Base-by-base conservation (phyloP, 2,888 invertebrate species). In the Drepanosiphum platanoidis region DNA sequence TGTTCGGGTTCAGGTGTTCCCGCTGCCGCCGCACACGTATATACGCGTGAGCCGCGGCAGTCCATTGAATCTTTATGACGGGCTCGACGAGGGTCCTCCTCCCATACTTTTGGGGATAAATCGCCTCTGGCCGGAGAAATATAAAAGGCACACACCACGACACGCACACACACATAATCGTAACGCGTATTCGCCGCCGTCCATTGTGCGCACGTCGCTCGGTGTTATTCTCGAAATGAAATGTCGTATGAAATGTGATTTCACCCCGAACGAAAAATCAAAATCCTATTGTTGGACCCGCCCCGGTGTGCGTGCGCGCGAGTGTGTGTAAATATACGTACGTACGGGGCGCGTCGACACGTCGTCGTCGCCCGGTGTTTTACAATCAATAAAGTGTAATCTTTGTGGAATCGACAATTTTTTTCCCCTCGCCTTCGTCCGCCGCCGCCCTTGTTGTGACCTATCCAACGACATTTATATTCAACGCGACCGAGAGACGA, bases 1-100 rank as follows among this genome's bases (percentile, higher is more conserved):
- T 82, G 72, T 82, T 64, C 71, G 71, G 30, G 61, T 82, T 82
- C 82, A 82, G 82, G 80, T 81, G 82, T 32, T 81, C 68, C 32
- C 5, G 30, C 27, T 39, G 39, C 32, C 34, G 11, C n/a, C 32
- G 61, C 36, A 27, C 30, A 39, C 30, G 32, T 22, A 1, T 52
- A 52, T 52, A 11, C 46, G 30, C 18, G 22, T 52, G 18, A 36
- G 42, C n/a, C 42, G 46, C 78, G 64, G 80, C 81, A 18, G 71
- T 82, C 72, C 39, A 72, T 71, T 61, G 71, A 82, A 72, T 82
- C 58, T 42, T 72, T 36, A 30, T 39, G 27, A 52, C 79, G 42
- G n/a, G 9, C 15, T n/a, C 7, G 18, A 61, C 22, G 13, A 22
- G 39, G 80, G 52, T 27, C 42, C 64, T 39, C 78, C 61, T 39